Conservation (phyloP, 2,113 vertebrate species). For the Brevimyrus niger region DNA sequence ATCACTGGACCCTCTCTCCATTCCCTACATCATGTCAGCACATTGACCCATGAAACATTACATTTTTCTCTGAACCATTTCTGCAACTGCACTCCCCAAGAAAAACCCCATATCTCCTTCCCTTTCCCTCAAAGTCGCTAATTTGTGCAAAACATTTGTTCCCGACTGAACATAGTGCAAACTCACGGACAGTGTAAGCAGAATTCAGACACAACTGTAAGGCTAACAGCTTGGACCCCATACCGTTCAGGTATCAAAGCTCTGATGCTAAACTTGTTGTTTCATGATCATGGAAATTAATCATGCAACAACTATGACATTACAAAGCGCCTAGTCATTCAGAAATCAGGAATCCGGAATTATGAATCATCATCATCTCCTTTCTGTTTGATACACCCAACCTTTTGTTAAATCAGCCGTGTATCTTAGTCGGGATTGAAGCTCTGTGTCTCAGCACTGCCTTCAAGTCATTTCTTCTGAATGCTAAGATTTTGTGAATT, state of each 20-base stretch:
- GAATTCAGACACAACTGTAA: too few relatives aligned
- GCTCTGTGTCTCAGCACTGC: background rate
- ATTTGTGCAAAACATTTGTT: conserved; percentile 49
- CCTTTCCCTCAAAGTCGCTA: conserved; percentile 27
- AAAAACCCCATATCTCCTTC: background rate
- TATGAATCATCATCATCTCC: conserved; percentile 43
- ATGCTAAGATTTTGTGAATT: background rate
- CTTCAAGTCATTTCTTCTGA: background rate
- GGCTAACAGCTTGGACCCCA: background rate
- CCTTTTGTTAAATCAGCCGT: background rate
- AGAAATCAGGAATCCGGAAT: conserved; percentile 28
- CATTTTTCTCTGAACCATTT: background rate
- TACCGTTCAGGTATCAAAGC: background rate
- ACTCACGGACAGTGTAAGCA: background rate
- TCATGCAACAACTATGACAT: conserved; percentile 4
- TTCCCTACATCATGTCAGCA: conserved; percentile 13
- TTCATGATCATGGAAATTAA: conserved; percentile 33
- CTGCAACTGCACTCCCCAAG: background rate
- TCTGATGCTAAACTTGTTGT: conserved; percentile 43
- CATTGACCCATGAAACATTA: conserved; percentile 25
- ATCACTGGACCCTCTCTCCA: conserved; percentile 8
- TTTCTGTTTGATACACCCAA: conserved; percentile 44
- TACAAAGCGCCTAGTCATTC: conserved; percentile 27
- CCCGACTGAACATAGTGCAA: conserved; percentile 43
- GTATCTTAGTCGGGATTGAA: background rate